These are phyloP conservation scores for Takifugu ocellatus DNA, from an alignment of 2,797 vertebrate species.

Conservation along the genomic window DNA sequence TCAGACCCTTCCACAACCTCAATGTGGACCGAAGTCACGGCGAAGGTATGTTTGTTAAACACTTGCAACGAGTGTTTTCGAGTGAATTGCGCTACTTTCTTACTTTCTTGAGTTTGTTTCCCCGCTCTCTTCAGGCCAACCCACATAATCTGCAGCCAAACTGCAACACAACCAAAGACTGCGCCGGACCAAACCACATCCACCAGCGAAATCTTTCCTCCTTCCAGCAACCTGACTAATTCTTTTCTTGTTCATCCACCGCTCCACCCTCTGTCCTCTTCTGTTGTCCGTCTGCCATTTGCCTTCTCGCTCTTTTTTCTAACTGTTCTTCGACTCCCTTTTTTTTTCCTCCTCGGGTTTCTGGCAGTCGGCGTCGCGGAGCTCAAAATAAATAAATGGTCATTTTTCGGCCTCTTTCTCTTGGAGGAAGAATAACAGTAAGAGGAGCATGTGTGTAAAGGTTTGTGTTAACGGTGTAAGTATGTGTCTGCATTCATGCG, in stretches of 20 bases:
- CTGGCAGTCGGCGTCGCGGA: slow-evolving; percentile 57
- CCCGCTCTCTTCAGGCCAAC: slow-evolving; percentile 47
- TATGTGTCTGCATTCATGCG: slow-evolving; percentile 33
- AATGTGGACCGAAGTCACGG: slow-evolving; percentile 38
- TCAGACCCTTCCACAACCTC: slow-evolving; percentile 49
- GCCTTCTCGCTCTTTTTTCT: slow-evolving; percentile 32
- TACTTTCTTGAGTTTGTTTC: slow-evolving; percentile 38
- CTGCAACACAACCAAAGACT: slow-evolving; percentile 59
- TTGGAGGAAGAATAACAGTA: slow-evolving; percentile 71
- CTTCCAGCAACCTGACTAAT: slow-evolving; percentile 29
- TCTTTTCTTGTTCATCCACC: slow-evolving; percentile 32
- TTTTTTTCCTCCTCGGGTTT: slow-evolving; percentile 40
- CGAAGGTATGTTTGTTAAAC: slow-evolving; percentile 49
- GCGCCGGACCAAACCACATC: slow-evolving; percentile 56
- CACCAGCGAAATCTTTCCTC: slow-evolving; percentile 46
- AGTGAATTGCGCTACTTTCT: slow-evolving; percentile 42
- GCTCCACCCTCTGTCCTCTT: slow-evolving; percentile 35
- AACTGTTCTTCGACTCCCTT: slow-evolving; percentile 29
- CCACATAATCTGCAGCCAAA: slow-evolving; percentile 63
- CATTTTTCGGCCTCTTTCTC: slow-evolving; percentile 72
- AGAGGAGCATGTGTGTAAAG: slow-evolving; percentile 61
- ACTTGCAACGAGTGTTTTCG: slow-evolving; percentile 53
- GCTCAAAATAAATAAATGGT: slow-evolving; percentile 76
- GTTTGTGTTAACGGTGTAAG: slow-evolving; percentile 50
- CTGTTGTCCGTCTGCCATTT: slow-evolving; percentile 42